Conservation (phyloP, 2,113 vertebrate species). For the Dromaius novaehollandiae region DNA sequence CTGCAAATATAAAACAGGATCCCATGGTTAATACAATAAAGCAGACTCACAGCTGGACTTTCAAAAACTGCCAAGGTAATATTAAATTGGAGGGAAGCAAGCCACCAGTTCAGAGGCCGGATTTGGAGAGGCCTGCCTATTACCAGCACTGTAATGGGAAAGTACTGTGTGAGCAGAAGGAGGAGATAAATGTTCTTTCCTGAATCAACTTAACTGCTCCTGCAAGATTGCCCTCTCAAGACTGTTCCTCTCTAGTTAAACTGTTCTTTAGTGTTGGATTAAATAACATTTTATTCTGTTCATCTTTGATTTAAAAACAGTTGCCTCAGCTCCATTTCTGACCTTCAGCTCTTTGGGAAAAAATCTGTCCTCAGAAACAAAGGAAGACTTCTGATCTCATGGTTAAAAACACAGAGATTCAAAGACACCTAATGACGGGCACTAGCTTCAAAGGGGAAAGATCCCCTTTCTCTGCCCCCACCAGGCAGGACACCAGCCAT, state of each 20-base stretch:
- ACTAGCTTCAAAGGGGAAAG: not conserved
- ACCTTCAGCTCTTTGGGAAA: not conserved
- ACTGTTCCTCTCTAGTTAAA: not conserved
- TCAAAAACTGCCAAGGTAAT: not conserved
- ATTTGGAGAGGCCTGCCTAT: not conserved
- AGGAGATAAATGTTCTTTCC: not conserved
- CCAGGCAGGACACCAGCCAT: not conserved
- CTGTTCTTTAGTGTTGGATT: not conserved
- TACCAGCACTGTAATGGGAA: not conserved
- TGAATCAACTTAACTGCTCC: not conserved
- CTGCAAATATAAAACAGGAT: constrained; percentile 22
- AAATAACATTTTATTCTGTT: not conserved
- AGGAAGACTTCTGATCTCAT: not conserved
- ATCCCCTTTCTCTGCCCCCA: not conserved
- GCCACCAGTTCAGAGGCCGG: not conserved
- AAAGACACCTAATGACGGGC: not conserved
- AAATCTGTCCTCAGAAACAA: not conserved
- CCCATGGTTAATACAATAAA: constrained; percentile 5
- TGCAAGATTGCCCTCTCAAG: not conserved
- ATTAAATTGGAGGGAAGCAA: not conserved
- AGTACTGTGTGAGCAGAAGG: rapidly evolving
- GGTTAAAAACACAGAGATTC: not conserved
- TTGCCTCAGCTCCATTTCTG: not conserved
- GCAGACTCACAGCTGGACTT: constrained; percentile 2
- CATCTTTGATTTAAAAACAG: not conserved